These are phyloP conservation scores for Gymnobelideus leadbeateri DNA, from an alignment of 2,113 vertebrate species.

Conservation along the genomic window DNA sequence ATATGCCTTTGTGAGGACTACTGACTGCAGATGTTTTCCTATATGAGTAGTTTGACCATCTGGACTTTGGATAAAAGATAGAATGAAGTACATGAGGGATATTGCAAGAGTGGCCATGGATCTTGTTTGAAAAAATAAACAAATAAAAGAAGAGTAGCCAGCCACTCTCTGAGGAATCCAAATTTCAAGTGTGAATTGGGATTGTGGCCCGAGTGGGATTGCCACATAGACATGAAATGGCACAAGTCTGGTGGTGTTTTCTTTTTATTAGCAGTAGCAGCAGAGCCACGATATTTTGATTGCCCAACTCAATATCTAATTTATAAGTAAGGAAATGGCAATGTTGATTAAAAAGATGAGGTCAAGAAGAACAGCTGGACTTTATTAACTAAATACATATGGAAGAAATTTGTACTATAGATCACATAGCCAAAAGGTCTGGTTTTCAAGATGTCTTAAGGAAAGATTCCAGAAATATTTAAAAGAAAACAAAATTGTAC, in stretches of 20 bases:
- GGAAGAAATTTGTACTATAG: neutral
- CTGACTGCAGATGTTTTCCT: too few species aligned
- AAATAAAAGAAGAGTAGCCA: too few species aligned
- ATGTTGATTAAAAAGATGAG: neutral
- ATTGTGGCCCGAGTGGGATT: neutral
- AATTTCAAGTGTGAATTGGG: neutral
- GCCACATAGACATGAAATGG: neutral
- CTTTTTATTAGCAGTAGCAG: neutral
- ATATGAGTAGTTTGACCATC: too few species aligned
- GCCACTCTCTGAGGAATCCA: neutral
- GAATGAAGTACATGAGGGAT: too few species aligned
- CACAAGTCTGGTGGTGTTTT: neutral
- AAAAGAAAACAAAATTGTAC: neutral
- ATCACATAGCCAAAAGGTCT: neutral
- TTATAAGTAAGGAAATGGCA: neutral
- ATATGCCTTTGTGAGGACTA: too few species aligned
- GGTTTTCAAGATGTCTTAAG: neutral
- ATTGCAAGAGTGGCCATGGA: too few species aligned
- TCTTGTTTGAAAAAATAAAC: too few species aligned
- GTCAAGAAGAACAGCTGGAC: neutral
- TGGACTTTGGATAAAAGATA: too few species aligned
- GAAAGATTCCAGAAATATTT: neutral
- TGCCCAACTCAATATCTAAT: neutral
- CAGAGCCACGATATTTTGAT: neutral
- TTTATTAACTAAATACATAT: neutral